Evolutionary conservation across 2,888 invertebrate species (phyloP).

Genomic region (Acanthosepion esculentum): DNA sequence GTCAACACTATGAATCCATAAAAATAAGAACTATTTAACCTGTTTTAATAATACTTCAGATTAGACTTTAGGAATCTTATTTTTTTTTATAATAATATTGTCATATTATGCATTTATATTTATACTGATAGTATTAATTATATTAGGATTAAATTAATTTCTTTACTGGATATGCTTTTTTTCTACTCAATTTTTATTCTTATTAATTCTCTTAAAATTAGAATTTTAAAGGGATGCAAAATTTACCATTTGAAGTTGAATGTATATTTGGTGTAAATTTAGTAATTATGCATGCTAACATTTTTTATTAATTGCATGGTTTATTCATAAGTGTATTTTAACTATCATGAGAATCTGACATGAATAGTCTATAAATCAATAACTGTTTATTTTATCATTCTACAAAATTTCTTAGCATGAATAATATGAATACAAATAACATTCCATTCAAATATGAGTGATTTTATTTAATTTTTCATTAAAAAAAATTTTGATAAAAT

Average conservation of each 20-base stretch:
- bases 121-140: neutral
- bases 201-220: neutral
- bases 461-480: neutral
- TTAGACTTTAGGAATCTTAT: no score
- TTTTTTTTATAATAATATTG: no score
- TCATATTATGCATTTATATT: no score
- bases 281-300: neutral
- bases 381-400: neutral
- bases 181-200: neutral
- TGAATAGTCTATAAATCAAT: neutral
- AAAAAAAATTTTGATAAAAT: neutral
- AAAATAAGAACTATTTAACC: neutral
- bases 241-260: neutral
- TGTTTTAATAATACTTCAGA: no score
- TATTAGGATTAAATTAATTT: neutral
- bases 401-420: neutral
- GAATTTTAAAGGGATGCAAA: neutral
- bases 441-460: neutral
- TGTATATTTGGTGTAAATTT: neutral
- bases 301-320: slow-evolving; percentile 22
- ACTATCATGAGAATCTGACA: neutral
- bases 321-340: neutral
- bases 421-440: neutral
- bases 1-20: neutral
- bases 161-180: no score